Evolutionary conservation across 1,140 invertebrate genomes (phyloP), one percentile per base, ranked within the genome.

Genomic region (Pomacea maculata): DNA sequence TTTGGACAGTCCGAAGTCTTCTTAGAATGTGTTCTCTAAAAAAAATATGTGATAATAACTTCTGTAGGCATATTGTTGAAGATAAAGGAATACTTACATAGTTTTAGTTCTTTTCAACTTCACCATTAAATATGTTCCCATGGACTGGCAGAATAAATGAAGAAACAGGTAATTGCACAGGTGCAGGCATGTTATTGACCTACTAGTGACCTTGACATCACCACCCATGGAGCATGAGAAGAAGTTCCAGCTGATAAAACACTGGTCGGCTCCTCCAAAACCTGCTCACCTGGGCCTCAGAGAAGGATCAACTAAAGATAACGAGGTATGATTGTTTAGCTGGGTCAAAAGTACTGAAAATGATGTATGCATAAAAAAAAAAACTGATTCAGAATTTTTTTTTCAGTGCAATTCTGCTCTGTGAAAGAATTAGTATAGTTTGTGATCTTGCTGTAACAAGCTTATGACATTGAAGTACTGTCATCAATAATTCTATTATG

Each of bases 121-220:
- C 34, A 6, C 34, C 34, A 29, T 29, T 12, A 21, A 29, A 1
- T 70, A 21, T 70, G 34, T 29, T 12, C 34, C 11, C 21, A 21
- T 70, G 34, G n/a, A 21, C 11, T 29, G 1, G n/a, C 11, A 70
- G 57, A 63, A 76, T 25, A 61, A 17, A 55, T 57, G 72, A 71
- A 9, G 74, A 75, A 21, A 67, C 57, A 21, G 72, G 29, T 25
- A 72, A 67, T 65, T 71, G 77, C 57, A 11, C 68, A 87, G 85
- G 45, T 88, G 88, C 4, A 86, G 84, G 45, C 76, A 83, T 68
- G 82, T 89, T 0, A 78, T 86, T 55, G 87, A 88, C 64, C 85
- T 91, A n/a, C 70, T 91, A 29, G 85, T 83, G 78, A 85, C 86
- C 5, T 63, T 90, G 52, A 89, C 87, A 11, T 88, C 86, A 83